Evolutionary conservation across 2,888 invertebrate genomes (phyloP).

Genomic region (Xestia rhomboidea): DNA sequence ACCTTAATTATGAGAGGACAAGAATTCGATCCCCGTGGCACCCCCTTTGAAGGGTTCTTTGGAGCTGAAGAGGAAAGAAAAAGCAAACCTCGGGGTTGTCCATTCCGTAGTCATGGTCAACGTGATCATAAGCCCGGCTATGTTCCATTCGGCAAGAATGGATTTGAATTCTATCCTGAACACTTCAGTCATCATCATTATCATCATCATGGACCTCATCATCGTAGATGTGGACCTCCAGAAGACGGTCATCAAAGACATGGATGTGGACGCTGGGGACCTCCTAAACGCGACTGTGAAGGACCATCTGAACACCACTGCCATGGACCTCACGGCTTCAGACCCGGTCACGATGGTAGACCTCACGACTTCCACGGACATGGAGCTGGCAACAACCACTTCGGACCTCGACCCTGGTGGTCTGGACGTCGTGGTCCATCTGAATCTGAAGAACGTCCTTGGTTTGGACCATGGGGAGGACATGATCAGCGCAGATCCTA

Average conservation of each 20-base stretch:
- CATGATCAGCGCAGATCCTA: slow-evolving; percentile 7
- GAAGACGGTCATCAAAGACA: slow-evolving; percentile 4
- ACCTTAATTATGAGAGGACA: slow-evolving; percentile 5
- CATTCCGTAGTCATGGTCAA: slow-evolving; percentile 4
- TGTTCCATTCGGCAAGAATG: slow-evolving; percentile 28
- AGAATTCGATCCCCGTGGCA: slow-evolving; percentile 8
- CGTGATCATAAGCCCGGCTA: slow-evolving; percentile 10
- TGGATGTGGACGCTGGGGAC: slow-evolving; percentile 17
- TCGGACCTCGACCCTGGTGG: slow-evolving; percentile 16
- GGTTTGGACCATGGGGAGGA: not conserved
- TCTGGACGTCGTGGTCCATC: slow-evolving; percentile 19
- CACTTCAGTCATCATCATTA: slow-evolving; percentile 2
- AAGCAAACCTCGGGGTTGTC: slow-evolving; percentile 2
- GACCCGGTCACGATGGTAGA: not conserved
- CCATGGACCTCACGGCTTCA: slow-evolving; percentile 10
- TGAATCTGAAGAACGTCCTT: slow-evolving; percentile 5
- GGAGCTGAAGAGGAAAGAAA: not conserved
- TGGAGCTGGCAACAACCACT: not conserved
- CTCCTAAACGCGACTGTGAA: slow-evolving; percentile 3
- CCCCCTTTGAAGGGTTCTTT: slow-evolving; percentile 14
- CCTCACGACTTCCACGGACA: slow-evolving; percentile 17
- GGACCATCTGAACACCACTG: not conserved
- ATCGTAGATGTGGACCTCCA: slow-evolving; percentile 12
- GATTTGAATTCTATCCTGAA: not conserved
- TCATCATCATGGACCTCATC: slow-evolving; percentile 9